phyloP scores from a whole-genome alignment of 2,113 vertebrate species.

The Periophthalmus modestus region DNA sequence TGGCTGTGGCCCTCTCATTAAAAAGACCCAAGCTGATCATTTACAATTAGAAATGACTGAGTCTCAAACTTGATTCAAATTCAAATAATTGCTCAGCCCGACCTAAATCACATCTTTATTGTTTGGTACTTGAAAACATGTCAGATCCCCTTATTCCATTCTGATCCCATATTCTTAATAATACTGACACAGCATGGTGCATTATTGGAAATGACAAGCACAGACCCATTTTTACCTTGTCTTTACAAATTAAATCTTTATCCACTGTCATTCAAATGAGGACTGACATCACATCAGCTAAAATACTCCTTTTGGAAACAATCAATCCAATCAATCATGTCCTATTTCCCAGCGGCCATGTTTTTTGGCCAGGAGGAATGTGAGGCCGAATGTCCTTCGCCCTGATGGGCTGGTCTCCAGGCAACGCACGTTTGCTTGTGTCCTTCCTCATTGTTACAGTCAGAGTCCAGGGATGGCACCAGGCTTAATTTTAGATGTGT shows the following conservation, averaged over 20 bases:
- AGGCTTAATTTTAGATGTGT: too few relatives aligned
- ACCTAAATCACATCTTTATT: too few relatives aligned
- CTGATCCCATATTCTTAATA: neutral
- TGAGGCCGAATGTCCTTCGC: conserved; percentile 25
- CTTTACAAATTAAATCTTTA: neutral
- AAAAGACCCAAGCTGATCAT: too few relatives aligned
- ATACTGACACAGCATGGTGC: neutral
- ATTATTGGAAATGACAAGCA: neutral
- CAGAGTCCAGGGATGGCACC: conserved; percentile 1
- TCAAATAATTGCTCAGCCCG: too few relatives aligned
- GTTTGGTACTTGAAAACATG: too few relatives aligned
- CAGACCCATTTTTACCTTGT: neutral
- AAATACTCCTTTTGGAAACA: conserved; percentile 1
- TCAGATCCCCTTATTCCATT: too few relatives aligned
- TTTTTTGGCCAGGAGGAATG: neutral
- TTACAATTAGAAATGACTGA: too few relatives aligned
- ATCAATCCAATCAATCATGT: conserved; percentile 1
- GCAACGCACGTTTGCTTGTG: conserved; percentile 50
- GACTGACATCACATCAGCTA: neutral
- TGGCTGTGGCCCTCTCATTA: too few relatives aligned
- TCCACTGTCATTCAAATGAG: neutral
- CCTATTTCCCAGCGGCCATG: neutral
- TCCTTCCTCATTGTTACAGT: too few relatives aligned
- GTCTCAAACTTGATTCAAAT: too few relatives aligned
- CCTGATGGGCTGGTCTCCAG: conserved; percentile 55